A percentile compares a stretch with the other conserved stretches of the same genome.
Evolutionary conservation across 2,888 invertebrate genomes (phyloP).

Genomic region (Galeopsomyia nigrocyanea): DNA sequence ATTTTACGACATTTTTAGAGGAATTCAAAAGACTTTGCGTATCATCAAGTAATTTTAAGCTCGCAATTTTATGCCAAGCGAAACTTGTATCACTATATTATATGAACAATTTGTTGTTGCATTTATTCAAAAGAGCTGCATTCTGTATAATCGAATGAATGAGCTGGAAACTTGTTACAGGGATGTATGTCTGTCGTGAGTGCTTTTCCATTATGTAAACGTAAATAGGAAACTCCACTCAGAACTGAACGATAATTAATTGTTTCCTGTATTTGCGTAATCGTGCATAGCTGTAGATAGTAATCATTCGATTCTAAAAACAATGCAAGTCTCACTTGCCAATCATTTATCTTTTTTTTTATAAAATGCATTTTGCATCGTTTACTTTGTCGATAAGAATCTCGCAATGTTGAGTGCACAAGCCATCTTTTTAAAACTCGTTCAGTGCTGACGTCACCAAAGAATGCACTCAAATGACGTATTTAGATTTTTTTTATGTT

Average conservation of each 20-base stretch:
- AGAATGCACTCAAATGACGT: conserved; percentile 39
- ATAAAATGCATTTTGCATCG: neutral
- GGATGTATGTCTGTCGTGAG: conserved; percentile 12
- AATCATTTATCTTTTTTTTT: neutral
- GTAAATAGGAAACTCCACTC: conserved; percentile 8
- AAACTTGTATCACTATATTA: conserved; percentile 14
- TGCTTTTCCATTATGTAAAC: conserved; percentile 17
- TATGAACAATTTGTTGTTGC: conserved; percentile 34
- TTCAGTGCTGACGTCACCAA: conserved; percentile 41
- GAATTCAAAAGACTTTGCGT: conserved; percentile 35
- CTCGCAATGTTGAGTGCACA: too few species aligned
- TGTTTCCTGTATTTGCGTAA: conserved; percentile 14
- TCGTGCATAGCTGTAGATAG: too few species aligned
- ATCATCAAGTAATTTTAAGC: conserved; percentile 8
- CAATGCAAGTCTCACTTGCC: neutral
- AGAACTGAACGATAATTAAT: conserved; percentile 26
- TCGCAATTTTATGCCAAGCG: conserved; percentile 11
- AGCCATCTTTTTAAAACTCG: neutral
- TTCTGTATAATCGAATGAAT: conserved; percentile 34
- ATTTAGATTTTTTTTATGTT: neutral
- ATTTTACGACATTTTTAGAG: neutral
- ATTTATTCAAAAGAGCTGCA: conserved; percentile 40
- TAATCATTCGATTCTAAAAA: neutral
- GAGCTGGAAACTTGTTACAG: conserved; percentile 14
- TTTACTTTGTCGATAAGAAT: too few species aligned